Conservation (phyloP, 1,140 invertebrate species). For the Trichonephila clavata region DNA sequence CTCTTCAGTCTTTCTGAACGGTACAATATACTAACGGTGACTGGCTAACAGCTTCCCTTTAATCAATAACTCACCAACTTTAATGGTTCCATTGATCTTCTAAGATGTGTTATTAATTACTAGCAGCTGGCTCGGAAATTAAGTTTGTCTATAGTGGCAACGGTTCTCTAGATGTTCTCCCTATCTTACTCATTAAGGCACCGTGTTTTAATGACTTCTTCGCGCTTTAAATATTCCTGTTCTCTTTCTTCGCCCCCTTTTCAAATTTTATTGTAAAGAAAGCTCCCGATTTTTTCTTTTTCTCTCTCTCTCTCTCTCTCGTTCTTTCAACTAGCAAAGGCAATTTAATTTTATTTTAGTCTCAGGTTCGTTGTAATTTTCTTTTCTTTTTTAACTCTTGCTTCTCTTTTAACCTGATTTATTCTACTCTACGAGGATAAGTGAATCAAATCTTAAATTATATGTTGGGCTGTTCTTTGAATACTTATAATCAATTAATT, state of each 20-base stretch:
- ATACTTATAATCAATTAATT: conserved; percentile 41
- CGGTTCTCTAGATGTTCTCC: conserved; percentile 59
- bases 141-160: conserved; percentile 73
- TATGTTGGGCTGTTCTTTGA: background rate
- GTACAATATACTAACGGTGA: conserved; percentile 35
- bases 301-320: background rate
- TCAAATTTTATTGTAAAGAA: conserved; percentile 59
- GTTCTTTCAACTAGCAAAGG: conserved; percentile 56
- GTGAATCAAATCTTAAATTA: conserved; percentile 30
- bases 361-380: conserved; percentile 50
- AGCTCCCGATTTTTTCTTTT: background rate
- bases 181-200: conserved; percentile 73
- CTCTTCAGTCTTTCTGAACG: conserved; percentile 31
- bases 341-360: conserved; percentile 69
- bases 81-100: conserved; percentile 73
- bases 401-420: conserved; percentile 61
- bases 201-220: conserved; percentile 75
- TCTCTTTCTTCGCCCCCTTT: background rate
- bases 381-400: background rate
- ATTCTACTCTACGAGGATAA: background rate
- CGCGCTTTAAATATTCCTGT: conserved; percentile 67
- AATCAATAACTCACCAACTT: conserved; percentile 73
- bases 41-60: conserved; percentile 43
- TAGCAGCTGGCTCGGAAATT: conserved; percentile 71
- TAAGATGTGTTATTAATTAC: conserved; percentile 75